Conservation (phyloP, 2,888 invertebrate species). For the Abrostola tripartita region DNA sequence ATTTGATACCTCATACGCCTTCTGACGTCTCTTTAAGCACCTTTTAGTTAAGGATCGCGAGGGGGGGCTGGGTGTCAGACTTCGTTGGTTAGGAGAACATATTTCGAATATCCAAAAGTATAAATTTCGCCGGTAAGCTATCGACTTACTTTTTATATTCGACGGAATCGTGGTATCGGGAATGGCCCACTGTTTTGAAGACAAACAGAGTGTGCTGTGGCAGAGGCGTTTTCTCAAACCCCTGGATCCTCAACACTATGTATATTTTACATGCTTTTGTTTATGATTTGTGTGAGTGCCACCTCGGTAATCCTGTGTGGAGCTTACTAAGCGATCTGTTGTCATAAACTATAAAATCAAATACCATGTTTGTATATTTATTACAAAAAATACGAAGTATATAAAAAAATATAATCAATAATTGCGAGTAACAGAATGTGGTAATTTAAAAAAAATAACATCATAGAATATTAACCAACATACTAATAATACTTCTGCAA, state of each 20-base stretch:
- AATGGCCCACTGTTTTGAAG: constrained; percentile 85
- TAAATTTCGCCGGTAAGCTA: constrained; percentile 87
- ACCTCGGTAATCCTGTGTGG: constrained; percentile 35
- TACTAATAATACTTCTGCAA: too few species aligned
- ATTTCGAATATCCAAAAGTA: constrained; percentile 88
- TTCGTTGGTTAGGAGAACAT: constrained; percentile 73
- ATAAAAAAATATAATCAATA: too few species aligned
- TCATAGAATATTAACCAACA: too few species aligned
- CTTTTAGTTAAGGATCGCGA: neutral
- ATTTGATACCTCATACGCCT: constrained; percentile 63
- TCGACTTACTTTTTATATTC: constrained; percentile 89
- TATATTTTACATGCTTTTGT: constrained; percentile 52
- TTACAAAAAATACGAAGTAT: too few species aligned
- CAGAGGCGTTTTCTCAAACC: constrained; percentile 47
- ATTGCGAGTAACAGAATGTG: too few species aligned
- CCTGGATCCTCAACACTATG: constrained; percentile 37
- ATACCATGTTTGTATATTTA: neutral
- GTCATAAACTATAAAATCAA: constrained; percentile 5
- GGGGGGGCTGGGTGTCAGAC: constrained; percentile 55
- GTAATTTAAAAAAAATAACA: too few species aligned
- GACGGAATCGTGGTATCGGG: constrained; percentile 78
- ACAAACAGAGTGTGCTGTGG: constrained; percentile 77
- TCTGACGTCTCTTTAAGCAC: constrained; percentile 31
- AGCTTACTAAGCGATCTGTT: constrained; percentile 21
- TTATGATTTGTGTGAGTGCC: constrained; percentile 54